phyloP scores from a whole-genome alignment of 2,888 invertebrate genomes.

The Physocephala rufipes region DNA sequence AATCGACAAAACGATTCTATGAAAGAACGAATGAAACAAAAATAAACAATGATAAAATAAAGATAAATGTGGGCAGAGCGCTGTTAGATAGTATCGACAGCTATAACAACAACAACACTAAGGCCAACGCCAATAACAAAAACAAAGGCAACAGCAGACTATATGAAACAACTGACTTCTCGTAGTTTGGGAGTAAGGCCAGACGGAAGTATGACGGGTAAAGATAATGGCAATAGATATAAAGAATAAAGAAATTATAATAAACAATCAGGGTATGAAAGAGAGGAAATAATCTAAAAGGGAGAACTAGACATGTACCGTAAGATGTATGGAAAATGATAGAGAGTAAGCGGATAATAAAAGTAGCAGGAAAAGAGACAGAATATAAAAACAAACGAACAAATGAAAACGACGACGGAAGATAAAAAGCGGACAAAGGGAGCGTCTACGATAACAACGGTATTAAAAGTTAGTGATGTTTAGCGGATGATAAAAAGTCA shows the following conservation, averaged over 20 bases:
- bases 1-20: not conserved
- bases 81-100: slow-evolving; percentile 62
- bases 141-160: slow-evolving; percentile 38
- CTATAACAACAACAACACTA: slow-evolving; percentile 33
- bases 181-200: too few species aligned
- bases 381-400: not conserved
- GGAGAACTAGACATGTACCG: too few species aligned
- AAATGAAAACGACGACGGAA: not conserved
- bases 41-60: slow-evolving; percentile 63
- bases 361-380: too few species aligned
- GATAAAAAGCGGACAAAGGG: not conserved
- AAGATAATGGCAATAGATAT: too few species aligned
- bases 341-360: too few species aligned
- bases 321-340: too few species aligned
- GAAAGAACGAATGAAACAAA: slow-evolving; percentile 20
- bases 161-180: slow-evolving; percentile 22
- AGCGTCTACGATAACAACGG: not conserved
- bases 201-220: slow-evolving; percentile 13
- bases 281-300: too few species aligned
- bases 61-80: slow-evolving; percentile 63
- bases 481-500: slow-evolving; percentile 17
- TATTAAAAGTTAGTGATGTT: slow-evolving; percentile 27
- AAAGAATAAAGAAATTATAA: too few species aligned
- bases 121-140: slow-evolving; percentile 34
- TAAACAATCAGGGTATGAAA: not conserved